Percentiles rank a stretch among this genome's conserved stretches.
Evolutionary conservation across 2,797 vertebrate species (phyloP).

Genomic region (Centropyge bicolor): DNA sequence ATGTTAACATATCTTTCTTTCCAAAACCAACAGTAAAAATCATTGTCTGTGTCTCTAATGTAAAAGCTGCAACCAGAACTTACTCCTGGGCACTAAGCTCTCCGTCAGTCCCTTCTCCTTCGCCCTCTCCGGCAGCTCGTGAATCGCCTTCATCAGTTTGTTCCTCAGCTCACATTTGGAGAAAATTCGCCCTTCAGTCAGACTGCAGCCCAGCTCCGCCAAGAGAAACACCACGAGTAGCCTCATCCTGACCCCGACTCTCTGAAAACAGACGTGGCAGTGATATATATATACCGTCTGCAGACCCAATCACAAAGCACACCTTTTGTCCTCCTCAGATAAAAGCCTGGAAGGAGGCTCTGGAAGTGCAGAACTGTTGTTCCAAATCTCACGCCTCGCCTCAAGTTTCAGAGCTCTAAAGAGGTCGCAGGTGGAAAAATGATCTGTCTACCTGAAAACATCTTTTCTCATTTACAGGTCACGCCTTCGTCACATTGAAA

Average conservation of each 20-base stretch:
- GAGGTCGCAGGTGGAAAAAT: conserved; percentile 16
- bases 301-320: neutral
- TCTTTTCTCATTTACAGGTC: conserved; percentile 34
- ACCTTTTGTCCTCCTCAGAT: conserved; percentile 38
- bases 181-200: neutral
- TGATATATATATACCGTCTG: conserved; percentile 18
- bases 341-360: conserved; percentile 1
- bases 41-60: no score
- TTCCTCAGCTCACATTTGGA: conserved; percentile 56
- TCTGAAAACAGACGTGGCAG: neutral
- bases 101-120: neutral
- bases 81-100: conserved; percentile 49
- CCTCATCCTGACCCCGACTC: conserved; percentile 42
- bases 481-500: conserved; percentile 29
- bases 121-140: accelerated
- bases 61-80: conserved; percentile 6
- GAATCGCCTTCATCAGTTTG: neutral
- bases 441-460: conserved; percentile 30
- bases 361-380: neutral
- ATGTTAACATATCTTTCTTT: no score
- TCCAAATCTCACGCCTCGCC: neutral
- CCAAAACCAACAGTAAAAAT: no score
- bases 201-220: conserved; percentile 29
- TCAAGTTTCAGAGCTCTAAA: conserved; percentile 12
- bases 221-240: conserved; percentile 21